Percentiles rank a stretch among this genome's conserved stretches.
These are phyloP conservation scores for Xerus inauris DNA, from an alignment of 2,113 vertebrate genomes.

Conservation along the genomic window DNA sequence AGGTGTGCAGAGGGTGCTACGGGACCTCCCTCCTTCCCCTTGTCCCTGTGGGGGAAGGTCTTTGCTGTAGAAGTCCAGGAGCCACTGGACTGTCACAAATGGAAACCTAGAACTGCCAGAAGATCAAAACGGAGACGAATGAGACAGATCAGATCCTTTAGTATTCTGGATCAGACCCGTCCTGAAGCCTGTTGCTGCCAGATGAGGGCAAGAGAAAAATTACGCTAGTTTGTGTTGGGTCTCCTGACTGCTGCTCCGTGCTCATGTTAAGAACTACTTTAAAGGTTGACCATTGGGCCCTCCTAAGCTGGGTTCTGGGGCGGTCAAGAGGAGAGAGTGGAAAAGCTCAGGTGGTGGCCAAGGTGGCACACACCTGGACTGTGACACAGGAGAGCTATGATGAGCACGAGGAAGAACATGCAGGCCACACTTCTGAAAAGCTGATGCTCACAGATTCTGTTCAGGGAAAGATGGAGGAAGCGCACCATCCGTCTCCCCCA, in stretches of 20 bases:
- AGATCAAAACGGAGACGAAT: not conserved
- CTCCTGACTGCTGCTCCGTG: not conserved
- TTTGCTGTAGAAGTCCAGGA: not conserved
- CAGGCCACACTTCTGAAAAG: not conserved
- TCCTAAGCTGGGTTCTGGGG: not conserved
- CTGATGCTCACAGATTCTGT: not conserved
- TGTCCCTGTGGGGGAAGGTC: not conserved
- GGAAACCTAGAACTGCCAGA: not conserved
- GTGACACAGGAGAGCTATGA: not conserved
- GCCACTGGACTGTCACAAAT: not conserved
- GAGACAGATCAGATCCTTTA: too few species aligned
- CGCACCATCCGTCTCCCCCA: not conserved
- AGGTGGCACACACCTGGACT: rapidly evolving
- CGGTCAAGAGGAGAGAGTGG: not conserved
- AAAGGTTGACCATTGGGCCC: not conserved
- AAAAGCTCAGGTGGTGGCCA: not conserved
- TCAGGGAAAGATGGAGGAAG: not conserved
- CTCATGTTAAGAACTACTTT: not conserved
- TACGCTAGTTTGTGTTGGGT: not conserved
- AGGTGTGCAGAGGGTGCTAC: not conserved
- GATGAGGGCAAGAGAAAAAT: not conserved
- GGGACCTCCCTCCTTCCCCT: not conserved
- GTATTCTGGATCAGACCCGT: not conserved
- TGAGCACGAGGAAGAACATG: not conserved
- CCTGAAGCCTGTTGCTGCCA: not conserved